These are phyloP conservation scores for Reticulitermes speratus DNA, from an alignment of 1,140 invertebrate species.

Conservation along the genomic window DNA sequence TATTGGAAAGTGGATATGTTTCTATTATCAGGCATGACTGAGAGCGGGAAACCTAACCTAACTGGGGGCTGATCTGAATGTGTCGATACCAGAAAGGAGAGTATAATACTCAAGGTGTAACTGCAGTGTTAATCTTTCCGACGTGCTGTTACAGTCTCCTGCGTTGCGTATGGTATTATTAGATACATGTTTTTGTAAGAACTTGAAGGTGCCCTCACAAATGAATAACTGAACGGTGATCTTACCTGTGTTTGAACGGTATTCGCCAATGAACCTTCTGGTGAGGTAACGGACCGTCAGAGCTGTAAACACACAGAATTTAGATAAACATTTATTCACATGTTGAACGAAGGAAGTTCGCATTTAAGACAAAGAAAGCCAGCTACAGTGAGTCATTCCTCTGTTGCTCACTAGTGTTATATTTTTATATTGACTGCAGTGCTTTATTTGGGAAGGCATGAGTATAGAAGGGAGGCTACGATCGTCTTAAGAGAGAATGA, in stretches of 20 bases:
- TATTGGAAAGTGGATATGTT: too few relatives aligned
- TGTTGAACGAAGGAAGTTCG: not conserved
- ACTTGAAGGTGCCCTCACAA: not conserved
- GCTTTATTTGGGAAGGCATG: not conserved
- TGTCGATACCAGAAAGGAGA: too few relatives aligned
- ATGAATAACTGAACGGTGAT: not conserved
- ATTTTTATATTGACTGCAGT: not conserved
- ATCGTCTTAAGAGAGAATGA: too few relatives aligned
- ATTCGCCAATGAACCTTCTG: slow-evolving; percentile 75
- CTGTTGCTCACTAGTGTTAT: not conserved
- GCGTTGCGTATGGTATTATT: not conserved
- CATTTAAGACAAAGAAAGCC: not conserved
- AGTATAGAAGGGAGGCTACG: too few relatives aligned
- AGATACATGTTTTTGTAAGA: not conserved
- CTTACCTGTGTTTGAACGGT: slow-evolving; percentile 76
- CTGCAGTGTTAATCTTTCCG: too few relatives aligned
- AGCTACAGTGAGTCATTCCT: not conserved
- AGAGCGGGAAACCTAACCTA: too few relatives aligned
- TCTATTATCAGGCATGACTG: too few relatives aligned
- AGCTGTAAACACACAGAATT: slow-evolving; percentile 60
- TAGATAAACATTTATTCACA: slow-evolving; percentile 11
- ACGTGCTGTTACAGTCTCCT: too few relatives aligned
- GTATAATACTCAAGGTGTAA: too few relatives aligned
- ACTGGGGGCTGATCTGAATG: too few relatives aligned
- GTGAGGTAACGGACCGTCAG: slow-evolving; percentile 76